Base-by-base conservation (phyloP, 2,888 invertebrate genomes). In the Apomyelois bistriatella region DNA sequence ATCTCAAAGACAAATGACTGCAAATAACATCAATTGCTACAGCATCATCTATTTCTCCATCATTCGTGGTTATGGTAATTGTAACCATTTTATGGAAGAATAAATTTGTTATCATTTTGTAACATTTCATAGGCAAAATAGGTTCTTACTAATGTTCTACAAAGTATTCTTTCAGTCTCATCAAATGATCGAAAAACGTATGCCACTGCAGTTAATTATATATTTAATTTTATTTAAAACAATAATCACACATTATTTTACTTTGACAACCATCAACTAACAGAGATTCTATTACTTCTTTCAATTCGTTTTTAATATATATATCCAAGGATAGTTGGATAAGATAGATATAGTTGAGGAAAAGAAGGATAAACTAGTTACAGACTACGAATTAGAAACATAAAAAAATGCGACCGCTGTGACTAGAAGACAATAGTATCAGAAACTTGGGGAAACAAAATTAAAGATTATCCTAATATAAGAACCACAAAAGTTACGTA, bases 391-490 rank as follows among this genome's bases (percentile, higher is more conserved):
- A 37, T 49, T 58, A 58, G 60, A 64, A 72, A 76, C 74, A 71
- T 68, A 61, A 65, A 59, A 64, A 60, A 66, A 66, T 74, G 73
- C 76, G 59, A 72, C 70, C 65, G 67, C 64, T 68, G 69, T 85
- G 87, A 88, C 87, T 87, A 85, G 87, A 85, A 66, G 68, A 65
- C 63, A 66, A 78, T 76, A 65, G 65, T 70, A 12, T 43, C 43
- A 37, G 52, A 52, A 72, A 77, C 74, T 75, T 16, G 54, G 51
- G 66, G 66, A 76, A 79, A 78, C 72, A 62, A 76, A 79, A 77
- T 75, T 72, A 76, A 68, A 70, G 65, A 68, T 71, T 70, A 74
- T 65, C 71, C 65, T 76, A 72, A 70, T 70, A 70, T 60, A 67
- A 79, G 70, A 70, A 74, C 62, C 64, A 67, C 65, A 62, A 64